A percentile compares a stretch with the other conserved stretches of the same genome.
phyloP scores from a whole-genome alignment of 1,140 invertebrate genomes.

The Metopolophium dirhodum region DNA sequence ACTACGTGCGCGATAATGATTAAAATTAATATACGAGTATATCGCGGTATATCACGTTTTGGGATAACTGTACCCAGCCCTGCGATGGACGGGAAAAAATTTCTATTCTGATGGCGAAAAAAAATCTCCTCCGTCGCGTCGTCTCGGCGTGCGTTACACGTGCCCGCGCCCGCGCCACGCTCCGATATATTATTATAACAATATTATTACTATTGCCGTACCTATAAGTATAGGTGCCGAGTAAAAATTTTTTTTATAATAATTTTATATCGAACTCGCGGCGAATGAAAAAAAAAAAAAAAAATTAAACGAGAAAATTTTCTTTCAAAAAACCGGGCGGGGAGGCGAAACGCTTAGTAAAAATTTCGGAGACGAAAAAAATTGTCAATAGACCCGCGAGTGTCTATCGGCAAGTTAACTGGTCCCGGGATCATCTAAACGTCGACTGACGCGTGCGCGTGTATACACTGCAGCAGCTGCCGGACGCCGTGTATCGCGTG shows the following conservation, averaged over 20 bases:
- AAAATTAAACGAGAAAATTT: neutral
- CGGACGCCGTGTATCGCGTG: neutral
- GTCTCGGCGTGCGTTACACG: neutral
- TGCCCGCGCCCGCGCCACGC: no score
- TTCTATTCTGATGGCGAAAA: neutral
- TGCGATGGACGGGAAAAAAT: neutral
- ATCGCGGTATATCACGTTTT: neutral
- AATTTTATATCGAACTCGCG: neutral
- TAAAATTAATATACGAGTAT: neutral
- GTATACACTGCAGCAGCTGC: neutral
- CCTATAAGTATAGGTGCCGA: no score
- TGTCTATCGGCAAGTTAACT: constrained; percentile 4
- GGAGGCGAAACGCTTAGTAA: neutral
- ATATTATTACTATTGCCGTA: no score
- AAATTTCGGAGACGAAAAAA: constrained; percentile 6
- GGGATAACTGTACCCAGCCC: no score
- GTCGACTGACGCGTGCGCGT: constrained; percentile 11
- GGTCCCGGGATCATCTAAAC: constrained; percentile 34
- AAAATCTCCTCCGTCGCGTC: neutral
- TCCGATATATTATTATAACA: neutral
- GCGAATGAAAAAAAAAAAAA: neutral
- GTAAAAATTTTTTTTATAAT: neutral
- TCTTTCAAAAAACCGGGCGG: neutral
- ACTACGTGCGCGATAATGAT: neutral
- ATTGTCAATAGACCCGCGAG: neutral